Evolutionary conservation across 2,888 invertebrate genomes (phyloP).

Genomic region (Conomelus anceps): DNA sequence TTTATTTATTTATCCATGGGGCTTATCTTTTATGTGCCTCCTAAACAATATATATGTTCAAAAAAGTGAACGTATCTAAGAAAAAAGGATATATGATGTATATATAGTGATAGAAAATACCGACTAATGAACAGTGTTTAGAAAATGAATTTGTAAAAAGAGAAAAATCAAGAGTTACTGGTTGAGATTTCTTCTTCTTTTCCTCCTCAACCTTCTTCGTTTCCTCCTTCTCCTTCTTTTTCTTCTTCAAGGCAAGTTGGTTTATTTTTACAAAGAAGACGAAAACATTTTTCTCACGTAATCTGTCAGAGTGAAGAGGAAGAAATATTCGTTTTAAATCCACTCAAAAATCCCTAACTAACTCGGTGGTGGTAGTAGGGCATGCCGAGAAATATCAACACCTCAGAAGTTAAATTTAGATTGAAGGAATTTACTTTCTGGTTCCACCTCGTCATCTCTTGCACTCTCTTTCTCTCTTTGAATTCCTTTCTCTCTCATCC

Average conservation of each 20-base stretch:
- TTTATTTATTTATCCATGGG: too few species aligned
- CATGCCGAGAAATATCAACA: not conserved
- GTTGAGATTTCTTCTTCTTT: too few species aligned
- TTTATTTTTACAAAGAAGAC: not conserved
- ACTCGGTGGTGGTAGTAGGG: not conserved
- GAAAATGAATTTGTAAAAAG: too few species aligned
- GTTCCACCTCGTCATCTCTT: constrained; percentile 18
- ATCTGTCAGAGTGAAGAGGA: not conserved
- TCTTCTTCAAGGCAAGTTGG: not conserved
- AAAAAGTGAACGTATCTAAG: too few species aligned
- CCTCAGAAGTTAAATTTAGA: not conserved
- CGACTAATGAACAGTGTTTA: too few species aligned
- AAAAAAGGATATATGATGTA: too few species aligned
- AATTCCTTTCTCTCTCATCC: constrained; percentile 2
- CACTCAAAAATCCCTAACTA: not conserved
- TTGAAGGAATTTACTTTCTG: not conserved
- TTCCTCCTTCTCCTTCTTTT: not conserved
- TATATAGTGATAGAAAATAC: not conserved
- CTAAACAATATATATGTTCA: too few species aligned
- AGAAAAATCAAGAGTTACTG: too few species aligned
- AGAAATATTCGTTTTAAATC: not conserved
- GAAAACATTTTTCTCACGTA: constrained; percentile 12
- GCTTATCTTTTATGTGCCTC: too few species aligned
- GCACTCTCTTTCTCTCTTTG: constrained; percentile 5
- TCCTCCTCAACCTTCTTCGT: not conserved